These are phyloP conservation scores for Geotria australis DNA, from an alignment of 2,797 vertebrate genomes.

Conservation along the genomic window DNA sequence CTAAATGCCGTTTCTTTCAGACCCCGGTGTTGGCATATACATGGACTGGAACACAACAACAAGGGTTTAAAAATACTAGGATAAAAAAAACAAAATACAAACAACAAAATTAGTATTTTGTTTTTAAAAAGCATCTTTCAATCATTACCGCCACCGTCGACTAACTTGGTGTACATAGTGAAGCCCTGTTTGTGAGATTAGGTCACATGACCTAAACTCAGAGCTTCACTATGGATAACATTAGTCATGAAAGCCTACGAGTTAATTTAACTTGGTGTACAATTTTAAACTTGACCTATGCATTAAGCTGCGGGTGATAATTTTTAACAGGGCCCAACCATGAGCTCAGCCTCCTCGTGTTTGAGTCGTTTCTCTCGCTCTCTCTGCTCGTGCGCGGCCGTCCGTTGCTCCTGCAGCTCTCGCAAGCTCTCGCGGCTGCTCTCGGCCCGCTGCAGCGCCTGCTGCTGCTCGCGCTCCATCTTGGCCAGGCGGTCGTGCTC, in stretches of 20 bases:
- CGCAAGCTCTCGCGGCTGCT: constrained; percentile 7
- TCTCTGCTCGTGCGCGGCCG: constrained; percentile 6
- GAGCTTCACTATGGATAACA: too few relatives aligned
- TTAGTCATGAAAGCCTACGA: too few relatives aligned
- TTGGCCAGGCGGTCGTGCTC: constrained; percentile 27
- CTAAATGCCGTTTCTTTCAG: too few relatives aligned
- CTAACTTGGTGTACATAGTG: neutral
- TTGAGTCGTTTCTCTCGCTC: constrained; percentile 10
- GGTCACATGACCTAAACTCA: neutral
- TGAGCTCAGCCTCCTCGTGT: constrained; percentile 21
- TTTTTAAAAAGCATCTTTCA: too few relatives aligned
- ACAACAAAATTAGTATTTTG: too few relatives aligned
- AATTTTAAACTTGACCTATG: too few relatives aligned
- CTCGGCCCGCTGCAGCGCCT: constrained; percentile 4
- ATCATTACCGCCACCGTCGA: neutral
- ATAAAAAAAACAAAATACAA: too few relatives aligned
- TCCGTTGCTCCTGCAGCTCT: constrained; percentile 17
- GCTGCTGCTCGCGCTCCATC: constrained; percentile 10
- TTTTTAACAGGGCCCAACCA: constrained; percentile 13
- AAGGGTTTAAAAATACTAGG: too few relatives aligned
- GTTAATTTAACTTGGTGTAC: too few relatives aligned
- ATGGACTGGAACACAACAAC: too few relatives aligned
- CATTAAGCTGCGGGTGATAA: too few relatives aligned
- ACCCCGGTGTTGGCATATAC: too few relatives aligned
- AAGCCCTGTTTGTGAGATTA: constrained; percentile 1